A percentile compares a stretch with the other conserved stretches of the same genome.
phyloP scores from a whole-genome alignment of 2,797 vertebrate species.

The Nyctibius grandis region DNA sequence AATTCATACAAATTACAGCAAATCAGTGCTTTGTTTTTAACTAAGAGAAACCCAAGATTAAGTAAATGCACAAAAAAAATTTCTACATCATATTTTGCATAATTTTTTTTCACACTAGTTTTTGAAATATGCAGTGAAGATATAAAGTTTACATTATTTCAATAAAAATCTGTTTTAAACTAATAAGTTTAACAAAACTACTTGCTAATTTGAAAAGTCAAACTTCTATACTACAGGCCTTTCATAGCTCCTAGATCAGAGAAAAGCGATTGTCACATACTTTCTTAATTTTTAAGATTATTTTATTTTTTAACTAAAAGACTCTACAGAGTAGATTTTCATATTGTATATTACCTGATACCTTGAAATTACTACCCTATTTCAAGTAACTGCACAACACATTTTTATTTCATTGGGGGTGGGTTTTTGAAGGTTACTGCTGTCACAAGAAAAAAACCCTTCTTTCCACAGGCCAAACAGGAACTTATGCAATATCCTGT shows the following conservation, averaged over 20 bases:
- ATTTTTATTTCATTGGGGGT: neutral
- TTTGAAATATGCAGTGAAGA: neutral
- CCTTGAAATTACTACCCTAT: neutral
- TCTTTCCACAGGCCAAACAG: neutral
- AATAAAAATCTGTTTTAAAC: neutral
- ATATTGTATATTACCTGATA: neutral
- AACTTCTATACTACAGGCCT: neutral
- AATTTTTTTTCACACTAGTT: neutral
- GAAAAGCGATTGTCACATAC: neutral
- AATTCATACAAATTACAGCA: neutral
- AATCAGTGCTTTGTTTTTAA: neutral
- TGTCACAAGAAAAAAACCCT: neutral
- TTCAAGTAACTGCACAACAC: neutral
- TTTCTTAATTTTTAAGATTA: neutral
- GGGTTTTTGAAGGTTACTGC: neutral
- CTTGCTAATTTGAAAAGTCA: neutral
- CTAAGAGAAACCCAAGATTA: neutral
- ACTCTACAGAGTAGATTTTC: neutral
- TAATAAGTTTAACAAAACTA: neutral
- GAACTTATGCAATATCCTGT: neutral
- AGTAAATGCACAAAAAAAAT: fast-evolving
- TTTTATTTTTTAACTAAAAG: neutral
- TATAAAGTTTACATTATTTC: neutral
- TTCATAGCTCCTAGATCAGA: neutral
- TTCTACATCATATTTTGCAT: neutral